Evolutionary conservation across 2,797 vertebrate species (phyloP), one percentile per base, ranked within the genome.

Genomic region (Brachyrhaphis roseni): DNA sequence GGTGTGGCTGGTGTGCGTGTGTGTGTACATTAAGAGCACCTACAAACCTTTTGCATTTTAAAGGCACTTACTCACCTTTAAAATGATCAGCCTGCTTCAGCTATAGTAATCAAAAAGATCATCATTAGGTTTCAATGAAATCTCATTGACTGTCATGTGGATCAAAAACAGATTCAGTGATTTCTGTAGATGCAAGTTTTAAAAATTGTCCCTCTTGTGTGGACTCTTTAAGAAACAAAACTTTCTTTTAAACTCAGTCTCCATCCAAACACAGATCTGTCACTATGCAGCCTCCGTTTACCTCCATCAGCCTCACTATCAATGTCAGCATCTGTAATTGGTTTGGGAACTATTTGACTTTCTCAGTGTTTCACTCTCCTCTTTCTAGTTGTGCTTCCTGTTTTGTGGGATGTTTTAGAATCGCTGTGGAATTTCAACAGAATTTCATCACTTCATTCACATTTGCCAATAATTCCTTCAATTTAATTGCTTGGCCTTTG

Each of bases 401-500:
- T 28, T 53, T 76, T 36, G 77, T 81, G 53, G 76, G 87, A 85
- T 77, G 73, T 71, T 75, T 83, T 77, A 84, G 20, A 66, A 84
- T 78, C 71, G 57, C 66, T 11, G 75, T 46, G 82, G 16, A 51
- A 84, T 91, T 93, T 88, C 89, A 85, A 64, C 66, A 78, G 77
- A 76, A 82, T 93, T 92, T 87, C 88, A 91, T 92, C 90, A 93
- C 68, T 90, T 80, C 41, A 82, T 86, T 78, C 81, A 76, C 81
- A 82, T 83, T 84, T 78, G 51, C 68, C 68, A 80, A 31, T 71
- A 79, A 10, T 79, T 84, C 78, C 75, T 71, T 77, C 47, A 53
- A 79, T 86, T 85, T 87, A 93, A 91, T 90, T 90, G 87, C 80
- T 76, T 88, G 82, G 87, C 85, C 88, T 87, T 87, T 70, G 79